phyloP scores from a whole-genome alignment of 2,888 invertebrate genomes.

The Scaptomyza caliginosa region DNA sequence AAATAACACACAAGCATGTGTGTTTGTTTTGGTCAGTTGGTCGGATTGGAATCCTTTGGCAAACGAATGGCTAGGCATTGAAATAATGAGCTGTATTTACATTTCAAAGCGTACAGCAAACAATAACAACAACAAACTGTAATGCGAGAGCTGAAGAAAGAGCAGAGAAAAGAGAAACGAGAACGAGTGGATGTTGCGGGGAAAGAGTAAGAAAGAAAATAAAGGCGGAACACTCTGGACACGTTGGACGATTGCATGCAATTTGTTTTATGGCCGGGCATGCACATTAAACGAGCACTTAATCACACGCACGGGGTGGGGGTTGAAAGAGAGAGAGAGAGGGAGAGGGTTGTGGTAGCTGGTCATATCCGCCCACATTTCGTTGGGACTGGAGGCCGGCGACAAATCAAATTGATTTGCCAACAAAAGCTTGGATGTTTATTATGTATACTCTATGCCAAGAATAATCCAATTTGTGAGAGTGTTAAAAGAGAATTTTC shows the following conservation, averaged over 20 bases:
- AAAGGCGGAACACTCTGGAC: conserved; percentile 20
- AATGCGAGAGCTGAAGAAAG: conserved; percentile 8
- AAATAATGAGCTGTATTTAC: conserved; percentile 78
- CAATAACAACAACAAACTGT: conserved; percentile 20
- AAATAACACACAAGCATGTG: too few relatives aligned
- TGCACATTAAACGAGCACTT: conserved; percentile 77
- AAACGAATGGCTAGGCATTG: conserved; percentile 68
- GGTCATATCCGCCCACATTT: conserved; percentile 20
- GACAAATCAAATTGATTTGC: conserved; percentile 78
- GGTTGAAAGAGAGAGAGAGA: neutral
- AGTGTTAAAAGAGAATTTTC: neutral
- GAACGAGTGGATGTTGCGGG: neutral
- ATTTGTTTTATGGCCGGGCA: conserved; percentile 74
- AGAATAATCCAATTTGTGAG: neutral
- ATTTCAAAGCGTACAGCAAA: conserved; percentile 64
- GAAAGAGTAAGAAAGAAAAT: neutral
- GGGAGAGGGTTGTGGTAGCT: too few relatives aligned
- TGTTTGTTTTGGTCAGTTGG: neutral
- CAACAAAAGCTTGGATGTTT: neutral
- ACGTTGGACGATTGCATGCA: conserved; percentile 66
- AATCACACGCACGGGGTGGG: conserved; percentile 72
- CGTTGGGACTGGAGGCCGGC: conserved; percentile 24
- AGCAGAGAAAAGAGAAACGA: neutral
- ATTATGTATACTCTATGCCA: neutral
- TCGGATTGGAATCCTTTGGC: conserved; percentile 47